Base-by-base conservation (phyloP, 2,888 invertebrate species). In the Sinodicranocentrus sp. region DNA sequence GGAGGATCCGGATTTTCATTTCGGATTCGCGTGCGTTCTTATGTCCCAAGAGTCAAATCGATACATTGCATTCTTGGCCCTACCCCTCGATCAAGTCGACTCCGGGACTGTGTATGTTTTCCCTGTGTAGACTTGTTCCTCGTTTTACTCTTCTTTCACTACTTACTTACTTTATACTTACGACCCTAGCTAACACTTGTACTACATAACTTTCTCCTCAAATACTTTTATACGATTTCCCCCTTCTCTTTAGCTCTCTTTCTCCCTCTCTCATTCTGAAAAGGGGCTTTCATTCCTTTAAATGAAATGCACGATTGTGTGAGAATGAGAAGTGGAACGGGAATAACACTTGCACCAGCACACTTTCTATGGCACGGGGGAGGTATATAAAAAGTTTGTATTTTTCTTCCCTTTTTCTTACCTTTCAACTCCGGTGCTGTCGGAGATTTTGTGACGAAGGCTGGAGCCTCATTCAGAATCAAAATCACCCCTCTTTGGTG, bases 41-140 rank as follows among this genome's bases (percentile, higher is more conserved):
- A 75, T 85, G 86, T 88, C 88, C 88, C 87, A 86, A 87, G 86
- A 87, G 87, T 87, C 87, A 86, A 88, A 88, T 88, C 88, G 87
- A 88, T 88, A 88, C 84, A 88, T 82, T 88, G 87, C 88, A 87
- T 88, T 86, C 86, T 75, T 86, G 71, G 82, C 84, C 84, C 82
- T 83, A 72, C 77, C 82, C 82, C 76, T 80, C 72, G 26, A 61
- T 33, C 59, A 67, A 67, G 67, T 67, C 67, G 43, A 75, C 67
- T 76, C 67, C 57, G 39, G 65, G 65, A 76, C 73, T 43, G 21
- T 43, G n/a, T 21, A 5, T 28, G 8, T 19, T 21, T 63, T 28
- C 39, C 25, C 13, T 13, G 23, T 19, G 8, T n/a, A n/a, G 2
- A 21, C 59, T 59, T 59, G 13, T 59, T 8, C 8, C 33, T 23